phyloP scores from a whole-genome alignment of 1,140 invertebrate species.

The Hypsibius dujardini region DNA sequence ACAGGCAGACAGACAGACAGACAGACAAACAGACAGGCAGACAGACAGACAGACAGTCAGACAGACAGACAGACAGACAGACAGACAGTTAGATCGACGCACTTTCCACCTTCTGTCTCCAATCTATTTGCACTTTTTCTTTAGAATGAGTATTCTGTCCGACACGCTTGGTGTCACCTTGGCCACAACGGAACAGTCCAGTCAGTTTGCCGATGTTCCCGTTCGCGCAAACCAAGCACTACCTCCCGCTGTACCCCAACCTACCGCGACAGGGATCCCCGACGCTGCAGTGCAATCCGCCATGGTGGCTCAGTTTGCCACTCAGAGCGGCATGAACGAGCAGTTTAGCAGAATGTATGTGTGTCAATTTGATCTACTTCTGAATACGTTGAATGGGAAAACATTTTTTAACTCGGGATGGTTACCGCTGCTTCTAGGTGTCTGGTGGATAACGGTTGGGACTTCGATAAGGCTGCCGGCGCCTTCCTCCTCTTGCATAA shows the following conservation, averaged over 20 bases:
- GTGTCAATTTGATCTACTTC: not conserved
- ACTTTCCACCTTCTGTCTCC: too few relatives aligned
- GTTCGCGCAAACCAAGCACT: not conserved
- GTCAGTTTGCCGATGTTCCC: not conserved
- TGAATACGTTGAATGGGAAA: not conserved
- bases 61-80: too few relatives aligned
- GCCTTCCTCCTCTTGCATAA: not conserved
- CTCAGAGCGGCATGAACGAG: not conserved
- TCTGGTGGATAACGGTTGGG: not conserved
- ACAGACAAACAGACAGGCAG: too few relatives aligned
- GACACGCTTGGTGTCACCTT: not conserved
- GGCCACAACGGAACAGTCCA: not conserved
- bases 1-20: too few relatives aligned
- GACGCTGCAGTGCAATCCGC: not conserved
- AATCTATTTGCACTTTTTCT: not conserved
- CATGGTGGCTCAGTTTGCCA: constrained; percentile 3
- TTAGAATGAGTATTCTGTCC: not conserved
- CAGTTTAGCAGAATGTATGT: constrained; percentile 10
- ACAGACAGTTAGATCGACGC: too few relatives aligned
- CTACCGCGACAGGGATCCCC: not conserved
- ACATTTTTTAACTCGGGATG: not conserved
- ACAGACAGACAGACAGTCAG: too few relatives aligned
- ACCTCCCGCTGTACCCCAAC: not conserved
- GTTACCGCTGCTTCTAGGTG: not conserved
- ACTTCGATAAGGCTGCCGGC: not conserved